Evolutionary conservation across 2,888 invertebrate genomes (phyloP).

Genomic region (Flexamia atlantica): DNA sequence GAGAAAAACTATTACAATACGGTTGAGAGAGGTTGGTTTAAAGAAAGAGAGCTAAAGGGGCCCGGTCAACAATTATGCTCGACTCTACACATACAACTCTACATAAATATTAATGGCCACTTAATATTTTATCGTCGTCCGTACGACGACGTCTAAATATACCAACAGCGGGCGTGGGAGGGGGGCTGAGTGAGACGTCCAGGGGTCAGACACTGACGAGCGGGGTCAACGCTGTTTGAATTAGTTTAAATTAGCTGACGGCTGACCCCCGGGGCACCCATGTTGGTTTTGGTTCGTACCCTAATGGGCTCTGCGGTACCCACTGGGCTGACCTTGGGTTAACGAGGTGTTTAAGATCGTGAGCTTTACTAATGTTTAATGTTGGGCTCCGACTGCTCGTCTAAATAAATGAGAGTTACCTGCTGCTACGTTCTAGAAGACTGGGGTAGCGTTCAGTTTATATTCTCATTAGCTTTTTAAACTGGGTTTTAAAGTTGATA

Average conservation of each 20-base stretch:
- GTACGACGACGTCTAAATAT: constrained; percentile 58
- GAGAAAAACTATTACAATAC: constrained; percentile 12
- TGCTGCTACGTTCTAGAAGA: not conserved
- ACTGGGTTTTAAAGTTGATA: no score
- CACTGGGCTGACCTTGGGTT: constrained; percentile 40
- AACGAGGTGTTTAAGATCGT: constrained; percentile 35
- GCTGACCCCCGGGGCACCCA: constrained; percentile 51
- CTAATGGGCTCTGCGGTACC: constrained; percentile 45
- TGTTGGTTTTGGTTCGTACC: constrained; percentile 33
- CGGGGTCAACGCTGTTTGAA: constrained; percentile 54
- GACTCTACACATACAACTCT: constrained; percentile 52
- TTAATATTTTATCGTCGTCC: constrained; percentile 55
- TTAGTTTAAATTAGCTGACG: constrained; percentile 59
- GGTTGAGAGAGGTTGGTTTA: not conserved
- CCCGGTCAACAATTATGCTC: constrained; percentile 49
- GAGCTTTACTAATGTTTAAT: constrained; percentile 15
- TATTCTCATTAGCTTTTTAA: no score
- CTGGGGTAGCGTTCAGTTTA: not conserved
- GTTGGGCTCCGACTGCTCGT: not conserved
- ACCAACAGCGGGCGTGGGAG: constrained; percentile 3
- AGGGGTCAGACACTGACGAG: constrained; percentile 54
- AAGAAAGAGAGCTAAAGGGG: constrained; percentile 4
- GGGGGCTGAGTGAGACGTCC: constrained; percentile 39
- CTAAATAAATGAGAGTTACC: not conserved
- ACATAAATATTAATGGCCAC: constrained; percentile 59